Base-by-base conservation (phyloP, 1,140 invertebrate genomes). In the Druon quercuslanigerum region DNA sequence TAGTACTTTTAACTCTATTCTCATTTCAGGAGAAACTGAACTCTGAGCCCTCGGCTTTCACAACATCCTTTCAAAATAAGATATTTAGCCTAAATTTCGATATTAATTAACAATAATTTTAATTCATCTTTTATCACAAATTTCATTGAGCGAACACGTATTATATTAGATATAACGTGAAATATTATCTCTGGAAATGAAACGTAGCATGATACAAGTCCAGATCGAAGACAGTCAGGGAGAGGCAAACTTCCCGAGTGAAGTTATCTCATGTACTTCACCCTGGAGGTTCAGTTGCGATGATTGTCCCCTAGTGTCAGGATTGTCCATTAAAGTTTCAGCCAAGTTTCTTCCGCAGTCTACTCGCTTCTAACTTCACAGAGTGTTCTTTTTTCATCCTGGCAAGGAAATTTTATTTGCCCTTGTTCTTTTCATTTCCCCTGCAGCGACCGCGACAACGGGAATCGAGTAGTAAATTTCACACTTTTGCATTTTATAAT, bases 241-340 rank as follows among this genome's bases (percentile, higher is more conserved):
- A 85, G 78, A 77, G 79, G 78, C 78, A 79, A 84, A 84, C 84
- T 83, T 70, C 11, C 81, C 19, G 76, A 75, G 51, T 72, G 81
- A 83, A 82, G 80, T 81, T 82, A 80, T 81, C 82, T 77, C 81
- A 78, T 78, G 80, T 82, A 83, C 80, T 85, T 86, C 78, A 86
- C 83, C 82, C 79, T 82, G 77, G 80, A 79, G 82, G 82, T 81
- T 82, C 82, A 77, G 76, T 80, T 83, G 80, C 83, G 83, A 83
- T 85, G 85, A 86, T 86, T 85, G 85, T 84, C 85, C 83, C 83
- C 77, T 77, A 80, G 81, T 83, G 81, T 84, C 83, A 76, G 83
- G 79, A 84, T 86, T 85, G 86, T 86, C 83, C 86, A 87, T 87
- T 86, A 85, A 86, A 87, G 82, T 87, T 87, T 85, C 83, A 78